These are phyloP conservation scores for Drosophila kohkoa DNA, from an alignment of 1,140 invertebrate genomes.

Conservation along the genomic window DNA sequence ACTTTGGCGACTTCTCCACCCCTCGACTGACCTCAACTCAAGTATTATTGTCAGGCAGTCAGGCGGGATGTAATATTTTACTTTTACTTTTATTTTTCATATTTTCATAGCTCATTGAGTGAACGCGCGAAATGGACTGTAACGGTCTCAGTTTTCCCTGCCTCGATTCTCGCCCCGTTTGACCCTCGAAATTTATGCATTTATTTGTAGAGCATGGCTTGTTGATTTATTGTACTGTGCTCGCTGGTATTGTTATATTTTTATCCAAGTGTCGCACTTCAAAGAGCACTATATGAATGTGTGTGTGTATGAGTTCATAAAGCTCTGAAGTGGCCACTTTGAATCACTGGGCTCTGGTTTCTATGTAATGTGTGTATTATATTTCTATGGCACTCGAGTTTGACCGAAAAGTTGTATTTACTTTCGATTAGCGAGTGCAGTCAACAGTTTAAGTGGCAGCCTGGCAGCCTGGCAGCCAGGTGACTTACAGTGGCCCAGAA, in stretches of 20 bases:
- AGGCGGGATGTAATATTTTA: constrained; percentile 23
- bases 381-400: constrained; percentile 30
- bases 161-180: constrained; percentile 35
- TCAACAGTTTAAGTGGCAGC: constrained; percentile 8
- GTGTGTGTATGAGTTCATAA: constrained; percentile 54
- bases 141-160: constrained; percentile 28
- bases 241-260: constrained; percentile 66
- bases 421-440: constrained; percentile 47
- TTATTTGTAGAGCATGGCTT: constrained; percentile 66
- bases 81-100: constrained; percentile 61
- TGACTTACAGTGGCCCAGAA: constrained; percentile 11
- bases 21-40: constrained; percentile 1
- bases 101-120: constrained; percentile 79
- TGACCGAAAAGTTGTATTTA: constrained; percentile 41
- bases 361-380: constrained; percentile 62
- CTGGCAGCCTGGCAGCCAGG: constrained; percentile 1
- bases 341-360: constrained; percentile 34
- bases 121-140: constrained; percentile 62
- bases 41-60: constrained; percentile 21
- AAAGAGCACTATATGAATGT: constrained; percentile 18
- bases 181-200: constrained; percentile 75
- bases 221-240: constrained; percentile 78
- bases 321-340: constrained; percentile 63
- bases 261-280: constrained; percentile 54
- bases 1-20: neutral